Evolutionary conservation across 2,797 vertebrate genomes (phyloP), one percentile per base, ranked within the genome.

Genomic region (Melopsittacus undulatus): DNA sequence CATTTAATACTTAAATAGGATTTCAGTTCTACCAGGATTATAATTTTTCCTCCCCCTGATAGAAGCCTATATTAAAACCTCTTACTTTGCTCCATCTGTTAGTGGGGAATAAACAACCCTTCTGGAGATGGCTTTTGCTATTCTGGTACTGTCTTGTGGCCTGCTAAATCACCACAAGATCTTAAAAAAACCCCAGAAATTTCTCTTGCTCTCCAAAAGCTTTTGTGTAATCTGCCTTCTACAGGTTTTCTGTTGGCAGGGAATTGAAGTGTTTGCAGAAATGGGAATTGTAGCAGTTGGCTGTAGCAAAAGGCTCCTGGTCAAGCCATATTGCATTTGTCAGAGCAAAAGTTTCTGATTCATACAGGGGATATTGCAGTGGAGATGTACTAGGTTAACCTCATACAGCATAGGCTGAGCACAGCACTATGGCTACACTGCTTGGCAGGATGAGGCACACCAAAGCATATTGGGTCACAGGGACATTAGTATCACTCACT

Each of bases 351-450:
- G 32, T 23, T 73, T 45, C 6, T 16, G 4, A 13, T 12, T 64
- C 5, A 0, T 9, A 2, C 0, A 32, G 45, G 56, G 34, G 11
- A 16, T 22, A 5, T 5, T 49, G 36, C 36, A 24, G 54, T 48
- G 32, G 10, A 43, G 56, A 23, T 8, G 56, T 17, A 29, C 63
- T 56, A 9, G 49, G 42, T 32, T 49, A 26, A n/a, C 18, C 30
- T 24, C 42, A 10, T 9, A 9, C 3, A 2, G 13, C 8, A 2
- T 3, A 23, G 1, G 4, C 52, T 38, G 52, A 38, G 30, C 4
- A 1, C 0, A 4, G 40, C 48, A 7, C 62, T 10, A 8, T 4
- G n/a, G 23, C n/a, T 38, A 20, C 3, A 0, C 29, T 0, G 0
- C 49, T 61, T 6, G 1, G n/a, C n/a, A 57, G 76, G 46, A 46